These are phyloP conservation scores for Parelbella ahira DNA, from an alignment of 2,888 invertebrate species.

Conservation along the genomic window DNA sequence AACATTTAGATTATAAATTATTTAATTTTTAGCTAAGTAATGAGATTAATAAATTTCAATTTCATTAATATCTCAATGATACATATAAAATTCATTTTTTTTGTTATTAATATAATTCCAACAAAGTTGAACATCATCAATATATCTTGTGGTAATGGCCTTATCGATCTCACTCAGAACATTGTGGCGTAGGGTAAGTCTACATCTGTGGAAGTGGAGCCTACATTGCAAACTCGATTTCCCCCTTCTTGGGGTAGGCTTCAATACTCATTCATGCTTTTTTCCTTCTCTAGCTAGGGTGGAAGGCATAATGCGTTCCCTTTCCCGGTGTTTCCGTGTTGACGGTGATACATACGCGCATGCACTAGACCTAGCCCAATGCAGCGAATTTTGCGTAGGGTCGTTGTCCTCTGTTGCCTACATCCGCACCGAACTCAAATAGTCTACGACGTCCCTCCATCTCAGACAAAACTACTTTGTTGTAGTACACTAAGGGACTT, in stretches of 20 bases:
- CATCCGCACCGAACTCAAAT: constrained; percentile 35
- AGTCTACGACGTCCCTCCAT: constrained; percentile 37
- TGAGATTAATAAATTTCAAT: too few species aligned
- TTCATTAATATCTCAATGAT: too few species aligned
- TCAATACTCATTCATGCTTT: constrained; percentile 78
- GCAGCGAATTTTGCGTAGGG: constrained; percentile 81
- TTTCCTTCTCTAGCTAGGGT: constrained; percentile 64
- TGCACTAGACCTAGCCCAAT: constrained; percentile 80
- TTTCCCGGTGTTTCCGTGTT: constrained; percentile 67
- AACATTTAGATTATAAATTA: too few species aligned
- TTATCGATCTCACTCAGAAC: constrained; percentile 65
- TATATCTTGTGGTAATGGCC: constrained; percentile 38
- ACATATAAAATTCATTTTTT: too few species aligned
- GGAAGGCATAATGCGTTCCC: constrained; percentile 58
- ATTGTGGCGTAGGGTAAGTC: constrained; percentile 51
- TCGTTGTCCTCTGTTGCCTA: constrained; percentile 62
- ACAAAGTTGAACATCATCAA: too few species aligned
- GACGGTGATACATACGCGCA: constrained; percentile 70
- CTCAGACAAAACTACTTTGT: too few species aligned
- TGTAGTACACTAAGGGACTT: too few species aligned
- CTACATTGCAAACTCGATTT: constrained; percentile 75
- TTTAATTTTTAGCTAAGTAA: too few species aligned
- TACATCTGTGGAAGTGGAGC: constrained; percentile 67
- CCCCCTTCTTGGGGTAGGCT: constrained; percentile 79
- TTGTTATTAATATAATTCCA: too few species aligned